A percentile compares a stretch with the other conserved stretches of the same genome.
These are phyloP conservation scores for Smittia sp. DNA, from an alignment of 2,888 invertebrate species.

Conservation along the genomic window DNA sequence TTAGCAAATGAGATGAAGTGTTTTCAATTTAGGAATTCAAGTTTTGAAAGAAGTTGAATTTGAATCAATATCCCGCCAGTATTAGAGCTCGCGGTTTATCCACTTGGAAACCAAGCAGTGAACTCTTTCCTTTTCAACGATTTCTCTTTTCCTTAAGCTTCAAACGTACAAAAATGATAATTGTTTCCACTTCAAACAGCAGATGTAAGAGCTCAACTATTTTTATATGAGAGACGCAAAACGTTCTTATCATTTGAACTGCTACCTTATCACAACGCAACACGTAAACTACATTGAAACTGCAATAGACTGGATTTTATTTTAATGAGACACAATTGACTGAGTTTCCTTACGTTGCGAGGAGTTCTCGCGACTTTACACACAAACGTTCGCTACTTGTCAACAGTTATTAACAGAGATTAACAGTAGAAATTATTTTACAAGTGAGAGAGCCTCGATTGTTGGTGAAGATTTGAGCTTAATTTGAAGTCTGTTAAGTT, in stretches of 20 bases:
- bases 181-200: not conserved
- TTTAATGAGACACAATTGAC: not conserved
- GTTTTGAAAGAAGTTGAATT: not conserved
- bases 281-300: conserved; percentile 36
- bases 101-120: not conserved
- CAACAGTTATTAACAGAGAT: conserved; percentile 14
- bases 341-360: not conserved
- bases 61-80: conserved; percentile 11
- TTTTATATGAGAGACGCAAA: not conserved
- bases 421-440: not conserved
- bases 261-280: conserved; percentile 2
- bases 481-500: no score
- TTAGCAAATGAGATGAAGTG: not conserved
- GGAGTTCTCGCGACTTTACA: not conserved
- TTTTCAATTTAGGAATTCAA: not conserved
- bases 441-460: not conserved
- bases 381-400: not conserved
- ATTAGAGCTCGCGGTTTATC: not conserved
- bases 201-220: no score
- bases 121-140: not conserved
- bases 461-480: no score
- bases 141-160: not conserved
- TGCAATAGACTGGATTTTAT: conserved; percentile 41
- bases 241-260: not conserved
- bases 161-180: not conserved